phyloP scores from a whole-genome alignment of 2,797 vertebrate genomes.

The Pseudochaenichthys georgianus region DNA sequence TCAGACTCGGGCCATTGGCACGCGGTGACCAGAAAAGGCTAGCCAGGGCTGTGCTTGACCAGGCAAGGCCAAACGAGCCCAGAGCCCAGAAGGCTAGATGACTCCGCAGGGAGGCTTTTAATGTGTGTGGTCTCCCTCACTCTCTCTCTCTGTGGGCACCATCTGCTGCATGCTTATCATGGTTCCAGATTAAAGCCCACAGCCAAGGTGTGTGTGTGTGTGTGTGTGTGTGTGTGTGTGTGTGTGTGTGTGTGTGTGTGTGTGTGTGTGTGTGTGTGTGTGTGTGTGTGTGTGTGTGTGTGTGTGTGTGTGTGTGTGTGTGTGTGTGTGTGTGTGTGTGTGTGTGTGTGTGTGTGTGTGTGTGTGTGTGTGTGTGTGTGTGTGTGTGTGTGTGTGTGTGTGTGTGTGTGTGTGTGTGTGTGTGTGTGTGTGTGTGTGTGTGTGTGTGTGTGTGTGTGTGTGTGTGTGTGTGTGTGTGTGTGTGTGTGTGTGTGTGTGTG shows the following conservation, averaged over 20 bases:
- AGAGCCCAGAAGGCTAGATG: conserved; percentile 70
- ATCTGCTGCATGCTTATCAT: conserved; percentile 81
- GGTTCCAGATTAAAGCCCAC: conserved; percentile 77
- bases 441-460: too few relatives aligned
- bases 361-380: too few relatives aligned
- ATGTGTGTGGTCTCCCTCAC: conserved; percentile 75
- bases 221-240: conserved; percentile 27
- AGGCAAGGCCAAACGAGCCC: conserved; percentile 66
- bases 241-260: too few relatives aligned
- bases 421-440: too few relatives aligned
- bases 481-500: too few relatives aligned
- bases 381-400: too few relatives aligned
- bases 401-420: too few relatives aligned
- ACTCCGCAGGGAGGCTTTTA: conserved; percentile 82
- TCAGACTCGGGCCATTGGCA: conserved; percentile 63
- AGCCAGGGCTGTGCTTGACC: conserved; percentile 53
- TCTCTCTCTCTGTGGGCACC: conserved; percentile 75
- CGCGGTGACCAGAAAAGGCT: conserved; percentile 37
- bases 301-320: conserved; percentile 36
- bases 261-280: too few relatives aligned
- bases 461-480: too few relatives aligned
- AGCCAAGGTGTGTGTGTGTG: conserved; percentile 60
- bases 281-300: conserved; percentile 26
- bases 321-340: too few relatives aligned
- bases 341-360: too few relatives aligned